A percentile compares a stretch with the other conserved stretches of the same genome.
Conservation (phyloP, 1,140 invertebrate species). For the Camponotus pennsylvanicus region DNA sequence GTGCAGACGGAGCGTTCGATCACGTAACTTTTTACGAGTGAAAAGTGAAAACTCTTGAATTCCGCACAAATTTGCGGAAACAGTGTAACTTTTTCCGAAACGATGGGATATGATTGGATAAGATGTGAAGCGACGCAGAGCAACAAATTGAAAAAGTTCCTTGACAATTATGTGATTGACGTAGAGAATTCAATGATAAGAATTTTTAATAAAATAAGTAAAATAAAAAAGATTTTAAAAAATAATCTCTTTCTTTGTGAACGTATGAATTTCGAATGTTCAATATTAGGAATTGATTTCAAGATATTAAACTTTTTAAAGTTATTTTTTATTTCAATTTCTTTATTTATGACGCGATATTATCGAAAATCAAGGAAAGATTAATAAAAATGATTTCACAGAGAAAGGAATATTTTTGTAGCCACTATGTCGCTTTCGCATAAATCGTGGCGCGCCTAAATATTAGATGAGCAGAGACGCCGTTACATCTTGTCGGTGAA, state of each 20-base stretch:
- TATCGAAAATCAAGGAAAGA: not conserved
- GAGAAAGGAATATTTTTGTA: constrained; percentile 2
- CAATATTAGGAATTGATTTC: not conserved
- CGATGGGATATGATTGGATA: not conserved
- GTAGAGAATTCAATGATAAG: constrained; percentile 2
- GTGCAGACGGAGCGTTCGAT: not conserved
- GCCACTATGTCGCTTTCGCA: not conserved
- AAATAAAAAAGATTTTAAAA: constrained; percentile 12
- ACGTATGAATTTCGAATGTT: constrained; percentile 35
- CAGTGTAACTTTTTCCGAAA: constrained; percentile 23
- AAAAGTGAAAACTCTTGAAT: constrained; percentile 49
- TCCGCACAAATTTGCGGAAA: constrained; percentile 16
- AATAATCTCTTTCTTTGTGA: no score
- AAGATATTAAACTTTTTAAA: constrained; percentile 1
- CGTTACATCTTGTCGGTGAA: constrained; percentile 39
- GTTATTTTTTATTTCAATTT: not conserved
- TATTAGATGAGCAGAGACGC: constrained; percentile 43
- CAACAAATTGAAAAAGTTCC: constrained; percentile 17
- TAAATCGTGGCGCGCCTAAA: constrained; percentile 37
- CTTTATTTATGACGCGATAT: not conserved
- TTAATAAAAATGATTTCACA: not conserved
- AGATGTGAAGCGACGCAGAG: constrained; percentile 8
- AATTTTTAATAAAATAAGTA: not conserved
- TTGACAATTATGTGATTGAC: constrained; percentile 31
- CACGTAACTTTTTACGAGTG: constrained; percentile 1